Percentiles rank a stretch among this genome's conserved stretches.
Evolutionary conservation across 2,888 invertebrate species (phyloP).

Genomic region (Caenorhabditis sulstoni): DNA sequence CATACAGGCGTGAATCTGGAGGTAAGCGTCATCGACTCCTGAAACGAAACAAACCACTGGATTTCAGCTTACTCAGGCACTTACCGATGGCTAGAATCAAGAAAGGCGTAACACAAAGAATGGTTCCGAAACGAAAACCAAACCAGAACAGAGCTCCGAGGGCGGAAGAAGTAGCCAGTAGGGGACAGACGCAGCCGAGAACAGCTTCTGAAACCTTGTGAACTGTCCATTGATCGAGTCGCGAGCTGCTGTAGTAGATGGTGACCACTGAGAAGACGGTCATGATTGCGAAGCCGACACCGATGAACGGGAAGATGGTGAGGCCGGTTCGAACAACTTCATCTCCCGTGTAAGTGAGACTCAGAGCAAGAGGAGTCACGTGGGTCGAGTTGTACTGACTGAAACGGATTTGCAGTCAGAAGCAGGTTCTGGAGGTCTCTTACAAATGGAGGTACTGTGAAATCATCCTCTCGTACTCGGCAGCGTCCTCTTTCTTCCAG

Average conservation of each 20-base stretch:
- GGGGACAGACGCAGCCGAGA: constrained; percentile 74
- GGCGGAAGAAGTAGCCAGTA: constrained; percentile 76
- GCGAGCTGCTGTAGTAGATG: constrained; percentile 65
- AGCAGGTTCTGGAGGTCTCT: constrained; percentile 10
- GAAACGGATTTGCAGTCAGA: constrained; percentile 15
- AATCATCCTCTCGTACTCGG: constrained; percentile 69
- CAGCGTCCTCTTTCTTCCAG: constrained; percentile 72
- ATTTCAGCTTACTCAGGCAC: too few relatives aligned
- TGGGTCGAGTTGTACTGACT: constrained; percentile 69
- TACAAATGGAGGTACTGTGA: constrained; percentile 72
- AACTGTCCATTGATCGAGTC: constrained; percentile 66
- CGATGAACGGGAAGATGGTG: constrained; percentile 76
- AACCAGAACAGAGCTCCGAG: constrained; percentile 76
- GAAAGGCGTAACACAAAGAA: constrained; percentile 78
- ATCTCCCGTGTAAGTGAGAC: constrained; percentile 74
- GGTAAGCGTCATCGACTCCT: constrained; percentile 77
- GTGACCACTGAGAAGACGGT: constrained; percentile 73
- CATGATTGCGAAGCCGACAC: constrained; percentile 76
- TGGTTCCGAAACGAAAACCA: constrained; percentile 77
- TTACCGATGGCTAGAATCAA: constrained; percentile 76
- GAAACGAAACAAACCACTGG: not conserved
- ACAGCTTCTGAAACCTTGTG: constrained; percentile 71
- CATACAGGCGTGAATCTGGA: constrained; percentile 77
- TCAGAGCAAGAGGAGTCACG: constrained; percentile 68
- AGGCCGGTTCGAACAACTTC: constrained; percentile 77